Conservation (phyloP, 92 coral and sea anemone genomes). For the Diadumene lineata region DNA sequence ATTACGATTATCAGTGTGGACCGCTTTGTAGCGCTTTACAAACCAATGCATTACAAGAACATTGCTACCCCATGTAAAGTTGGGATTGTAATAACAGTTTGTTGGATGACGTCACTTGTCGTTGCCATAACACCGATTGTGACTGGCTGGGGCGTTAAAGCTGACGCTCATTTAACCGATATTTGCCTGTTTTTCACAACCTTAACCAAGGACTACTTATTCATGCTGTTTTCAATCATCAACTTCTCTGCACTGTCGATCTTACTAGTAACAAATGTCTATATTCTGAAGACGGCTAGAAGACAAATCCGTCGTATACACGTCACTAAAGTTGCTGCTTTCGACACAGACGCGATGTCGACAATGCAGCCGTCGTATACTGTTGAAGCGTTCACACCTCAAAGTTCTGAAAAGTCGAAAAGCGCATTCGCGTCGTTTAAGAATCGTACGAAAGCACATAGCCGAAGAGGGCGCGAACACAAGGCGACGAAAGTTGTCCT, state of each 20-base stretch:
- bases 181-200: slow-evolving; percentile 85
- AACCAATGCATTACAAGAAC: slow-evolving; percentile 73
- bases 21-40: slow-evolving; percentile 77
- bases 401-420: slow-evolving; percentile 8
- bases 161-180: slow-evolving; percentile 48
- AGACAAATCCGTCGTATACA: slow-evolving; percentile 78
- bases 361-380: slow-evolving; percentile 25
- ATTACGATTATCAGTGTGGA: slow-evolving; percentile 83
- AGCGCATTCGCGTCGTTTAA: slow-evolving; percentile 8
- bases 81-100: slow-evolving; percentile 25
- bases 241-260: slow-evolving; percentile 71
- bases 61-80: slow-evolving; percentile 58
- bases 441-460: slow-evolving; percentile 14
- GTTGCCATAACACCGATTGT: slow-evolving; percentile 71
- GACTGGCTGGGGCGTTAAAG: slow-evolving; percentile 75
- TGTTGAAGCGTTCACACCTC: slow-evolving; percentile 13
- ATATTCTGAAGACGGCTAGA: slow-evolving; percentile 73
- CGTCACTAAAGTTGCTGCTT: slow-evolving; percentile 33
- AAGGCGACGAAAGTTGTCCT: slow-evolving; percentile 84
- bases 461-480: slow-evolving; percentile 45
- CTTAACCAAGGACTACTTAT: slow-evolving; percentile 65
- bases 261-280: slow-evolving; percentile 73
- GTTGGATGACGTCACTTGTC: slow-evolving; percentile 61
- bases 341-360: slow-evolving; percentile 36
- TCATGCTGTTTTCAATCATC: slow-evolving; percentile 75